Base-by-base conservation (phyloP, 2,888 invertebrate species). In the Drosophila setosimentum region DNA sequence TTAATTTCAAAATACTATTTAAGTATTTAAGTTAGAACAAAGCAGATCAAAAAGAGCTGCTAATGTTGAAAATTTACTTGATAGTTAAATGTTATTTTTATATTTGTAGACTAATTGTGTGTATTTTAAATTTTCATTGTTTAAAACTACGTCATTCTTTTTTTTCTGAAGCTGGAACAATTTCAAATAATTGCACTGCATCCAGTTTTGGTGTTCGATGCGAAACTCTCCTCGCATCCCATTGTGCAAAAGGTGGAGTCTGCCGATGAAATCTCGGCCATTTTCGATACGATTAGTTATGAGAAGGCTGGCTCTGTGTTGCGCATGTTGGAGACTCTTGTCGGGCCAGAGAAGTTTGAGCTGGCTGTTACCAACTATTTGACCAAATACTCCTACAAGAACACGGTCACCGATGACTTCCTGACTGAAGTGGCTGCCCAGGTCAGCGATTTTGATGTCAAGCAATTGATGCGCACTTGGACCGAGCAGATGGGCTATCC, bases 271-370 rank as follows among this genome's bases (percentile, higher is more conserved):
- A 98, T 99, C 67, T 97, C 96, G 0, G 96, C 97, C 75, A 96
- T 98, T 61, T 99, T 98, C 91, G 98, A 98, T 92, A 93, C 95
- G 0, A 98, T 99, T 71, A 97, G 98, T 0, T 99, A 99, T 90
- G 95, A 95, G 82, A 98, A 98, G 96, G 98, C 98, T 11, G 95
- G 97, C 0, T 96, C 98, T 0, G 94, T 98, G 2, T 94, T 98
- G 57, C 94, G 97, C 51, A 98, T 98, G 98, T 92, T 98, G 86
- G 97, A 98, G 92, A 94, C 95, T 35, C 96, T 97, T 72, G 95
- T 97, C 51, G 92, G 90, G 0, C 93, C 94, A 42, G 95, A 95
- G 5, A 94, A 94, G n/a, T 98, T 98, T 92, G 95, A 95, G 68
- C 92, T 93, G 30, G 97, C 96, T 0, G 95, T 97, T 0, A 95